Conservation (phyloP, 2,113 vertebrate species). For the Columbina picui region DNA sequence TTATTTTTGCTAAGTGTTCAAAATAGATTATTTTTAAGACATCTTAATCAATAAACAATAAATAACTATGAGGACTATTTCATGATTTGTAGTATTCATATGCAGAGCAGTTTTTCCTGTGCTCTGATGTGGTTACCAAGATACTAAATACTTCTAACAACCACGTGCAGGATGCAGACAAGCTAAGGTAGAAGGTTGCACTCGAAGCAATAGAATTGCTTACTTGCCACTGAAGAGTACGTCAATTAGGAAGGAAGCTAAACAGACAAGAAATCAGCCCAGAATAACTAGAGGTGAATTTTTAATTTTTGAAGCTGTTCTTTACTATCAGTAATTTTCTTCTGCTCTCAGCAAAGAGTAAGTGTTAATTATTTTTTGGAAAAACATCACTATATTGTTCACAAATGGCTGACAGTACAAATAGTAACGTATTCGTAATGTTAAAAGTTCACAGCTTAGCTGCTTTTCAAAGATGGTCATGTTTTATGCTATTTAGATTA, state of each 20-base stretch:
- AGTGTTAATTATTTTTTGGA: not conserved
- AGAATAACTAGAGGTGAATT: not conserved
- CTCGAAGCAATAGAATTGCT: not conserved
- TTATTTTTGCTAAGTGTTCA: not conserved
- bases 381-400: not conserved
- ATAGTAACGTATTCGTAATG: not conserved
- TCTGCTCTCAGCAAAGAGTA: not conserved
- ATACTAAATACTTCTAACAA: not conserved
- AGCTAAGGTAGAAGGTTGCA: not conserved
- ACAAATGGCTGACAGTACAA: not conserved
- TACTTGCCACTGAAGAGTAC: not conserved
- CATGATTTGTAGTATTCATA: not conserved
- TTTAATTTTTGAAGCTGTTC: not conserved
- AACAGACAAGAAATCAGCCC: not conserved
- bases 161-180: not conserved
- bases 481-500: constrained; percentile 77
- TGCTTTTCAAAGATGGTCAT: constrained; percentile 21
- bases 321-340: not conserved
- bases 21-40: not conserved
- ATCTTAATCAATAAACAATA: not conserved
- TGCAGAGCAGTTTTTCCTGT: not conserved
- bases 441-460: not conserved
- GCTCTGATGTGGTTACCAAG: not conserved
- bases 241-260: not conserved
- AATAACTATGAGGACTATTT: not conserved